phyloP scores from a whole-genome alignment of 2,113 vertebrate genomes.

The Saguinus midas region DNA sequence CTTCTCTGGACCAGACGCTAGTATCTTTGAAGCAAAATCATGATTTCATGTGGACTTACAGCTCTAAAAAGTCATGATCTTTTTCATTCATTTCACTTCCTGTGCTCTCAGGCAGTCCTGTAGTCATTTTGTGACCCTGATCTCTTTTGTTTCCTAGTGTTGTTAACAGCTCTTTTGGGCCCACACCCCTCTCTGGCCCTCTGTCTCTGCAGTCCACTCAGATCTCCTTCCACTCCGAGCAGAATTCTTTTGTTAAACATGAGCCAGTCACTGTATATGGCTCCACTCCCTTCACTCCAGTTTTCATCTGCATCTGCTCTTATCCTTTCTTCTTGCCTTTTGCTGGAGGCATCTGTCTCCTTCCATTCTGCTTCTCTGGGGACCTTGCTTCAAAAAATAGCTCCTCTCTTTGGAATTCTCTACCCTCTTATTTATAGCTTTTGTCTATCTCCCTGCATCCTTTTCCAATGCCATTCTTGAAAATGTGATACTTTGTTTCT shows the following conservation, averaged over 20 bases:
- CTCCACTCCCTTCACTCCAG: background rate
- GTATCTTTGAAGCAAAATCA: background rate
- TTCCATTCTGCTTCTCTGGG: background rate
- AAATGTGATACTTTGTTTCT: background rate
- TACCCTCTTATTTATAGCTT: background rate
- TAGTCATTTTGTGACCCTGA: background rate
- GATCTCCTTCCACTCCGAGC: background rate
- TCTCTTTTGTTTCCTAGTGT: background rate
- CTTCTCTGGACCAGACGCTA: background rate
- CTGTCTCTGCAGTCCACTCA: background rate
- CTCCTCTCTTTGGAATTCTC: background rate
- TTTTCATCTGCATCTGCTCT: background rate
- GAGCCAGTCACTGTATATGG: background rate
- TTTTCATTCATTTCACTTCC: background rate
- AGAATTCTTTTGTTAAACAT: background rate
- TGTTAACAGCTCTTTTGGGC: background rate
- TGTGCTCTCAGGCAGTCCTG: background rate
- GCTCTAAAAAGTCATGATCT: background rate
- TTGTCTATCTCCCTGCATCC: background rate
- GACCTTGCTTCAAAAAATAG: background rate
- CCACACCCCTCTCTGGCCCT: background rate
- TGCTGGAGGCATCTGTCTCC: background rate
- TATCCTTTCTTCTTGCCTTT: background rate
- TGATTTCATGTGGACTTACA: background rate
- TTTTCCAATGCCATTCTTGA: conserved; percentile 22